phyloP scores from a whole-genome alignment of 1,140 invertebrate species.

The Trachelipus rathkii region DNA sequence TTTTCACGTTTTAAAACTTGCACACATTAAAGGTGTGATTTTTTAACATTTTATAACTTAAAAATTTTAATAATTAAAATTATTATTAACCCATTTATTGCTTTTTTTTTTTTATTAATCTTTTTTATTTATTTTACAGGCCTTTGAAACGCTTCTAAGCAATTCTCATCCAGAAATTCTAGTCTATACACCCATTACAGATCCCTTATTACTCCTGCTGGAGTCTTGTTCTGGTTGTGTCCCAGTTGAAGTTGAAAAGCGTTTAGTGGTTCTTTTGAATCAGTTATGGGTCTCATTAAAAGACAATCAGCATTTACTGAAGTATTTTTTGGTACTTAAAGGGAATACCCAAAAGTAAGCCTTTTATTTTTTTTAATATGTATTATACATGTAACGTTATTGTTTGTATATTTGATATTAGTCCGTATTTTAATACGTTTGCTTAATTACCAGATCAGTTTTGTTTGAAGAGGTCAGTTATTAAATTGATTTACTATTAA shows the following conservation, averaged over 20 bases:
- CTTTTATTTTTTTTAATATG: no score
- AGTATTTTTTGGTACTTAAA: conserved; percentile 69
- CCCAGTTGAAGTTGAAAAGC: conserved; percentile 73
- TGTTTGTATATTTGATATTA: not conserved
- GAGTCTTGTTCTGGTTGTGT: conserved; percentile 71
- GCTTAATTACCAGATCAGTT: not conserved
- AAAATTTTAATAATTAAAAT: no score
- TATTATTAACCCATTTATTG: no score
- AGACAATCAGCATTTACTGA: conserved; percentile 77
- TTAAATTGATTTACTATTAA: not conserved
- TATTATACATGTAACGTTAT: not conserved
- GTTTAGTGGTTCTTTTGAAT: conserved; percentile 80
- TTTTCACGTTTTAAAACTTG: conserved; percentile 69
- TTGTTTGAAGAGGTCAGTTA: not conserved
- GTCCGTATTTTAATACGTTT: not conserved
- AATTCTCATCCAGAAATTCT: conserved; percentile 71
- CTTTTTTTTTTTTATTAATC: no score
- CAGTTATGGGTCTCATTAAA: conserved; percentile 84
- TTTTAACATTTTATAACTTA: no score
- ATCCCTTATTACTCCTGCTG: conserved; percentile 77
- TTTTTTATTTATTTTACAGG: not conserved
- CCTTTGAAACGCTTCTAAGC: conserved; percentile 38
- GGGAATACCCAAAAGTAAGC: not conserved
- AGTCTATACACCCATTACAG: conserved; percentile 82
- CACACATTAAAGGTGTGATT: conserved; percentile 57